Evolutionary conservation across 2,888 invertebrate species (phyloP), one percentile per base, ranked within the genome.

Genomic region (Tricholauxania praeusta): DNA sequence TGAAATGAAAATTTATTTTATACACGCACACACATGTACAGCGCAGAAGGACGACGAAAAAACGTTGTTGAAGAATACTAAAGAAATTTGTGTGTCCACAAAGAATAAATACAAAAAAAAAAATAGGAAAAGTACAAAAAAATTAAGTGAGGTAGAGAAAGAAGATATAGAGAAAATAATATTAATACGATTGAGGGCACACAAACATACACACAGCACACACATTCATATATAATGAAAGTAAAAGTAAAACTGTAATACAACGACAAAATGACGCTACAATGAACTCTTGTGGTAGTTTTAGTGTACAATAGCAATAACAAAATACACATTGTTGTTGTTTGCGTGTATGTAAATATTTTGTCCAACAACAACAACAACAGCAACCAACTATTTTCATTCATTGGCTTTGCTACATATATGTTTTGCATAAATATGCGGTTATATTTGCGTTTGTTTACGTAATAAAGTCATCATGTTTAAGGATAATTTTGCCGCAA

Each of bases 361-460:
- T 15, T 62, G 60, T 47, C 10, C 10, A 60, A 22, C 22, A 60
- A 60, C 59, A 60, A 19, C 15, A 60, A 12, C 19, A 22, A 14
- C 8, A 7, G 6, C 17, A 59, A 28, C 12, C 8, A 60, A 60
- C 12, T 17, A 59, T 22, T 28, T 14, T 60, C 39, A 60, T 60
- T 22, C 14, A 19, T 19, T 14, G 57, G 57, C 17, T 19, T 14
- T 19, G 22, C 12, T 6, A 19, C 7, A 32, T 51, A 12, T 28
- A 64, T 64, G 10, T 39, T 39, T 64, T 51, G 22, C 64, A 64
- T 64, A 64, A 64, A 64, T 64, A 64, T 64, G 22, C 51, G 64
- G 64, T 64, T 64, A 49, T 49, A 51, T 22, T n/a, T 28, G 39
- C 19, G 64, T 51, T n/a, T 49, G 64, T 51, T 39, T 39, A 39